A percentile compares a stretch with the other conserved stretches of the same genome.
phyloP scores from a whole-genome alignment of 1,140 invertebrate genomes.

The Trichogramma pretiosum region DNA sequence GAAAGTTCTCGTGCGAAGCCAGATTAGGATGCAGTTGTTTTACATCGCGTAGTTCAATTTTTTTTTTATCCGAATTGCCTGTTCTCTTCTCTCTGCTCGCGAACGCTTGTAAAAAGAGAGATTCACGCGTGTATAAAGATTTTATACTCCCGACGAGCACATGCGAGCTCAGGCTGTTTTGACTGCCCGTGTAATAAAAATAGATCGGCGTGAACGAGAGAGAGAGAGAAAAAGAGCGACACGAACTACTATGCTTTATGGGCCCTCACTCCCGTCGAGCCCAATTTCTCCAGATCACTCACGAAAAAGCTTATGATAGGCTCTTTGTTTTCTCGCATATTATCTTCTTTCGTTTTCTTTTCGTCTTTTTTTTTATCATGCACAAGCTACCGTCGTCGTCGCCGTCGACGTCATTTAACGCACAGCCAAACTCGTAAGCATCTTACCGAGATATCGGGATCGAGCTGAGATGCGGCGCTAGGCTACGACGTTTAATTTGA shows the following conservation, averaged over 20 bases:
- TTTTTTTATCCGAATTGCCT: slow-evolving; percentile 5
- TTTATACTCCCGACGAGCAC: slow-evolving; percentile 9
- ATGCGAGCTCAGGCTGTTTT: background rate
- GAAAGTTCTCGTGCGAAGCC: slow-evolving; percentile 29
- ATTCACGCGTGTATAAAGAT: slow-evolving; percentile 11
- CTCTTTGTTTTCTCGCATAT: slow-evolving; percentile 8
- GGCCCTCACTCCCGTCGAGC: background rate
- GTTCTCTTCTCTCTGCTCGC: background rate
- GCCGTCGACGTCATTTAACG: background rate
- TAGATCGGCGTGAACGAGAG: slow-evolving; percentile 10
- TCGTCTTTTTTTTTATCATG: background rate
- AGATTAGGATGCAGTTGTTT: too few species aligned
- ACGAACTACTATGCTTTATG: slow-evolving; percentile 9
- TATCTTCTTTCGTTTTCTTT: too few species aligned
- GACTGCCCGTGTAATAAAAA: slow-evolving; percentile 10
- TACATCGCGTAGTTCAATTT: slow-evolving; percentile 9
- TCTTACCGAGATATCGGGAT: too few species aligned
- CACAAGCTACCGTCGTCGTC: slow-evolving; percentile 5
- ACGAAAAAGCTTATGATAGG: slow-evolving; percentile 2
- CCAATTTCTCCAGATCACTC: slow-evolving; percentile 15
- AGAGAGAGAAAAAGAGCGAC: too few species aligned
- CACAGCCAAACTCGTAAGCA: background rate
- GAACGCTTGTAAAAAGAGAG: background rate
- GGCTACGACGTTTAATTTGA: slow-evolving; percentile 1
- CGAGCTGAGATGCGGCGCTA: background rate